Base-by-base conservation (phyloP, 2,888 invertebrate species). In the Kuschelorhynchus macadamiae region DNA sequence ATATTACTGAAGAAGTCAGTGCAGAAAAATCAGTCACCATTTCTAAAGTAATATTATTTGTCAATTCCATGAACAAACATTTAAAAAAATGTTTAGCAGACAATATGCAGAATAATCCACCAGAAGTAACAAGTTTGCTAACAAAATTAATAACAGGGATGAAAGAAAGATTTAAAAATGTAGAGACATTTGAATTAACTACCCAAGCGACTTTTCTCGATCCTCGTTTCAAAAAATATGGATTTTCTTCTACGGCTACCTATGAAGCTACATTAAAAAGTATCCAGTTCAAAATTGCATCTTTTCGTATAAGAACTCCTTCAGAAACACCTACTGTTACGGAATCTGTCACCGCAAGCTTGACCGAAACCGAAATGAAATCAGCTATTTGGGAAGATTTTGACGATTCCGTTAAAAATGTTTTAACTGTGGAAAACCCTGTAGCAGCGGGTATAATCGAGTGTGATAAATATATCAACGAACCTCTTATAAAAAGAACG, bases 151-250 rank as follows among this genome's bases (percentile, higher is more conserved):
- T 25, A 25, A 5, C 25, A 25, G 63, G 47, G 21, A 33, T 63
- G 16, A 66, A 53, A 17, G 50, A 50, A 65, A 59, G 46, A 21
- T 59, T 59, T 46, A 57, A 50, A 32, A 32, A 59, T n/a, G 36
- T 52, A 12, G 36, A 42, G n/a, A 32, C 12, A 30, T 33, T 36
- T 39, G 63, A 64, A 33, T 41, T 53, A 46, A 67, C 55, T 11
- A 33, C 30, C 9, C 60, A 67, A 44, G 61, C 67, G 11, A 61
- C 61, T 25, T 67, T 67, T 25, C 60, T 67, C 21, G 61, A 67
- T 42, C 61, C 67, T 7, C 53, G 49, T 7, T 60, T 66, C 33
- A 66, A 66, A 17, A 42, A 53, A 53, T 53, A 61, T 61, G 67
- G 61, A 8, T 65, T 65, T 50, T 47, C 49, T 11, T 49, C 42